Percentiles rank a stretch among this genome's conserved stretches.
phyloP scores from a whole-genome alignment of 2,888 invertebrate genomes.

The Oligia fasciuncula region DNA sequence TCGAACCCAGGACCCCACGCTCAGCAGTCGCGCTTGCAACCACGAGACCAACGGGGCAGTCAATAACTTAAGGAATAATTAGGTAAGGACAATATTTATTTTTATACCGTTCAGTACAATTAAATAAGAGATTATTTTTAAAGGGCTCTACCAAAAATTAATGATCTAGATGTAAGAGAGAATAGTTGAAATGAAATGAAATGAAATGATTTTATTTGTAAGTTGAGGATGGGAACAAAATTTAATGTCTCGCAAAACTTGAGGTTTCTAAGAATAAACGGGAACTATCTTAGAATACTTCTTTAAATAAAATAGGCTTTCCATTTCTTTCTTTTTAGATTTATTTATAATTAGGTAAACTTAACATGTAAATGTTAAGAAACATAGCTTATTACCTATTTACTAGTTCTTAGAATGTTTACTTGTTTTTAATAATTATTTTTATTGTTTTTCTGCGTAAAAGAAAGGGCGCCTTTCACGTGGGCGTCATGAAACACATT shows the following conservation, averaged over 20 bases:
- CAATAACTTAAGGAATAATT: neutral
- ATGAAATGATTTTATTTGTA: too few species aligned
- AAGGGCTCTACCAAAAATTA: conserved; percentile 35
- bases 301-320: neutral
- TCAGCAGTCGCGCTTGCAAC: too few species aligned
- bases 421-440: neutral
- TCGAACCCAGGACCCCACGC: too few species aligned
- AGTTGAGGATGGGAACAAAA: conserved; percentile 24
- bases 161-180: conserved; percentile 22
- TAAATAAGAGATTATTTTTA: conserved; percentile 12
- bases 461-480: neutral
- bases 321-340: neutral
- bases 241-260: conserved; percentile 39
- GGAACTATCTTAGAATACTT: conserved; percentile 29
- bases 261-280: neutral
- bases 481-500: neutral
- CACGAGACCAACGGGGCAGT: too few species aligned
- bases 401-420: conserved; percentile 1
- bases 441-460: neutral
- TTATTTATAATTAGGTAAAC: neutral
- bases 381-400: neutral
- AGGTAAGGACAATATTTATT: neutral
- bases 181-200: too few species aligned
- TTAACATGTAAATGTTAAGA: neutral
- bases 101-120: conserved; percentile 13